Evolutionary conservation across 2,888 invertebrate species (phyloP).

Genomic region (Crossocerus cetratus): DNA sequence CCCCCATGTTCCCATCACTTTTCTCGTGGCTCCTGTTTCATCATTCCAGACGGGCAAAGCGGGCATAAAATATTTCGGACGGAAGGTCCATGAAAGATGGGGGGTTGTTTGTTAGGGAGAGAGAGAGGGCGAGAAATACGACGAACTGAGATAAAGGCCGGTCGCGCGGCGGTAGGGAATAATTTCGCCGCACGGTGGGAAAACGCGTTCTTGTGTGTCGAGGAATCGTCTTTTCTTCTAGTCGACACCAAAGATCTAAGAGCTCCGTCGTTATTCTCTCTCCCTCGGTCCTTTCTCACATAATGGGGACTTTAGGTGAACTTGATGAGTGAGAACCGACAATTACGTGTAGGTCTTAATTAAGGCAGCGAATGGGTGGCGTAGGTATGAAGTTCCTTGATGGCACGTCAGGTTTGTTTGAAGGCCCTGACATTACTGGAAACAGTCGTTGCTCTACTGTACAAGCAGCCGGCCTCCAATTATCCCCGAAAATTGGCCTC

Average conservation of each 20-base stretch:
- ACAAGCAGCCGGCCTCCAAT: background rate
- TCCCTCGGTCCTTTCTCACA: background rate
- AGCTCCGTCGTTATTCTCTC: background rate
- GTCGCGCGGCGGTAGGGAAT: background rate
- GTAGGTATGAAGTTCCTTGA: slow-evolving; percentile 23
- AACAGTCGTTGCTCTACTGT: background rate
- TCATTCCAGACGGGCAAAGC: background rate
- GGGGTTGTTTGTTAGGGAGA: background rate
- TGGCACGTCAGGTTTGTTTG: background rate
- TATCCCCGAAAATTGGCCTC: slow-evolving; percentile 26
- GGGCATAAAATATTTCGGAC: background rate
- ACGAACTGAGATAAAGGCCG: background rate
- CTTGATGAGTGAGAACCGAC: slow-evolving; percentile 29
- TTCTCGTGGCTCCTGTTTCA: too few relatives aligned
- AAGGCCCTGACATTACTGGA: background rate
- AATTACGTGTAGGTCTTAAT: slow-evolving; percentile 46
- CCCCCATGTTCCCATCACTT: too few relatives aligned
- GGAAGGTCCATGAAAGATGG: background rate
- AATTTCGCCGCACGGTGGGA: background rate
- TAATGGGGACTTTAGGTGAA: slow-evolving; percentile 16
- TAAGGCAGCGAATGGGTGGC: slow-evolving; percentile 31
- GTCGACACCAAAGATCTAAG: background rate
- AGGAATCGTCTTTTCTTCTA: background rate
- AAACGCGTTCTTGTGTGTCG: background rate
- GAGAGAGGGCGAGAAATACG: too few relatives aligned